A percentile compares a stretch with the other conserved stretches of the same genome.
Evolutionary conservation across 1,140 invertebrate genomes (phyloP).

Genomic region (Cotesia vestalis): DNA sequence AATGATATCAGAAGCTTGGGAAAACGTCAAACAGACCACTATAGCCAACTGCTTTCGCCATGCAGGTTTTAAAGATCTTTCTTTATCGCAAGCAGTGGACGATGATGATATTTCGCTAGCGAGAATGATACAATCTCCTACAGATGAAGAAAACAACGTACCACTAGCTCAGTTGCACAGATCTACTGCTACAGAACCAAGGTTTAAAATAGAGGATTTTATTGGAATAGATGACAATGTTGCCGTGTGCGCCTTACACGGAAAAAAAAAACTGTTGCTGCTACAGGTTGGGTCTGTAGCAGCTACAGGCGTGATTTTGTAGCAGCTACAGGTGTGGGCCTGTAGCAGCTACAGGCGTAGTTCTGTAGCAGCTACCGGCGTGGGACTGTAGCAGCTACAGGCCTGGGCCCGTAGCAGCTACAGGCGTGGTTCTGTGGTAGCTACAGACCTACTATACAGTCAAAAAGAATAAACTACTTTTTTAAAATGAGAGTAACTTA

Average conservation of each 20-base stretch:
- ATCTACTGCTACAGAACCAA: slow-evolving; percentile 10
- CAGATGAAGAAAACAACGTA: not conserved
- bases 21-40: too few relatives aligned
- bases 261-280: too few relatives aligned
- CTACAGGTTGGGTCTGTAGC: fast-evolving
- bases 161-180: slow-evolving; percentile 8
- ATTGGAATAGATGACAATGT: slow-evolving; percentile 6
- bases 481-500: too few relatives aligned
- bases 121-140: slow-evolving; percentile 9
- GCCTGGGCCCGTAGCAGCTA: too few relatives aligned
- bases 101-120: not conserved
- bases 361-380: too few relatives aligned
- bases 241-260: slow-evolving; percentile 1
- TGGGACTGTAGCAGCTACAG: too few relatives aligned
- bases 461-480: too few relatives aligned
- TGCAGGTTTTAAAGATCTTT: slow-evolving; percentile 11
- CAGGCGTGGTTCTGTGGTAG: too few relatives aligned
- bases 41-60: not conserved
- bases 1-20: too few relatives aligned
- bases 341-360: too few relatives aligned
- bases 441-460: too few relatives aligned
- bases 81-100: not conserved
- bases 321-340: fast-evolving
- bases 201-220: slow-evolving; percentile 3
- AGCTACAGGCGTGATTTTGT: too few relatives aligned